Evolutionary conservation across 2,797 vertebrate species (phyloP).

Genomic region (Saguinus oedipus): DNA sequence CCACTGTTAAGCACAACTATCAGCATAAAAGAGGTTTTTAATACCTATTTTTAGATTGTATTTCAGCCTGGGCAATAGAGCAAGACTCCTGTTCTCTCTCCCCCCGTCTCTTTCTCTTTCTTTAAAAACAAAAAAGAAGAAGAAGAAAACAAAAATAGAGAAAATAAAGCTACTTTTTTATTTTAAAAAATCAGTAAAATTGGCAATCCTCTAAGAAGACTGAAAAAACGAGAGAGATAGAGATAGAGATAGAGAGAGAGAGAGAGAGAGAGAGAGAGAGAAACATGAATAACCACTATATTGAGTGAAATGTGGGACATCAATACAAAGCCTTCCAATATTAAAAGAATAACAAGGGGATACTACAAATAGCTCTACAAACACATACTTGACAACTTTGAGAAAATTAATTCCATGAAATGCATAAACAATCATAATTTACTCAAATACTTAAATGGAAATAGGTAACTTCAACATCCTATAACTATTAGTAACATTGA

Average conservation of each 20-base stretch:
- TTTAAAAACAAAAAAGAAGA: too few relatives aligned
- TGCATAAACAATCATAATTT: not conserved
- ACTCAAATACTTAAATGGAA: not conserved
- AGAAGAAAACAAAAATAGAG: not conserved
- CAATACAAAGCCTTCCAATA: not conserved
- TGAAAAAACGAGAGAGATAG: not conserved
- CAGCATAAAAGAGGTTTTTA: too few relatives aligned
- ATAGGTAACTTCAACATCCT: not conserved
- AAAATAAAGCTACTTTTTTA: not conserved
- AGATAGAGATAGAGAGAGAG: not conserved
- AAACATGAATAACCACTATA: not conserved
- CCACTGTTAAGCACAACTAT: too few relatives aligned
- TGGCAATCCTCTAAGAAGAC: not conserved
- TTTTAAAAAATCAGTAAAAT: not conserved
- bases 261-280: too few relatives aligned
- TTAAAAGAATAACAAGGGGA: not conserved
- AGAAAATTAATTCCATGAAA: not conserved
- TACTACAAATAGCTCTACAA: not conserved
- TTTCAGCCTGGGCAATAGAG: too few relatives aligned
- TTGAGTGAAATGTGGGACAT: not conserved
- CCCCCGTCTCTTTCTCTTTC: too few relatives aligned
- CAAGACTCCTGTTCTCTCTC: too few relatives aligned
- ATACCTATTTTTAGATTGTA: too few relatives aligned
- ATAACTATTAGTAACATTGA: not conserved
- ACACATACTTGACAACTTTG: not conserved